Evolutionary conservation across 1,140 invertebrate genomes (phyloP).

Genomic region (Metopolophium dirhodum): DNA sequence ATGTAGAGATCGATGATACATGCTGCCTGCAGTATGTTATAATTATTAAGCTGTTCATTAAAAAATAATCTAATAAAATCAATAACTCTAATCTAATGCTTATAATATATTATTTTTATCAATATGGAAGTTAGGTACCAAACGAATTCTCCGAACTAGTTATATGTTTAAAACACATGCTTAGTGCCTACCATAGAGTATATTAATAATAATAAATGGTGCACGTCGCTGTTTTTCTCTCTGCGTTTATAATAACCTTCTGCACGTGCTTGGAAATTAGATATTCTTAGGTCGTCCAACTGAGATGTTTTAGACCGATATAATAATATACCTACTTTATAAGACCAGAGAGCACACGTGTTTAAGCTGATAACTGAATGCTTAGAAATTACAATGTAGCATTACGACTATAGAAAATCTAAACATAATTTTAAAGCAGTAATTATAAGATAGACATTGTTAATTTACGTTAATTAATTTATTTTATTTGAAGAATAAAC

Average conservation of each 20-base stretch:
- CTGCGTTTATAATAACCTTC: not conserved
- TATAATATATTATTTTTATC: not conserved
- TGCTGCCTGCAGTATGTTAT: not conserved
- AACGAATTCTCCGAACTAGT: not conserved
- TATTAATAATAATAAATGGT: not conserved
- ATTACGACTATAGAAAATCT: too few relatives aligned
- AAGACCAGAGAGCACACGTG: too few relatives aligned
- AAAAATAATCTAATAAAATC: not conserved
- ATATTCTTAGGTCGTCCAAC: not conserved
- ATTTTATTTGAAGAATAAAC: too few relatives aligned
- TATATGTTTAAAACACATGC: not conserved
- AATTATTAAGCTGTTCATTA: not conserved
- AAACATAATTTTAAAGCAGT: too few relatives aligned
- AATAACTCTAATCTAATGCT: not conserved
- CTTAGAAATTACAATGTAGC: too few relatives aligned
- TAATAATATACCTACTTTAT: too few relatives aligned
- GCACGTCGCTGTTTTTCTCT: not conserved
- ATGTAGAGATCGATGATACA: not conserved
- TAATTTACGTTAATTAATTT: too few relatives aligned
- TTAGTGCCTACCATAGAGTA: not conserved
- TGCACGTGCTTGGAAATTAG: not conserved
- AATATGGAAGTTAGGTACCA: not conserved
- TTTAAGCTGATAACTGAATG: too few relatives aligned
- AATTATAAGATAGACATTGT: too few relatives aligned
- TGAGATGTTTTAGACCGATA: too few relatives aligned